Evolutionary conservation across 2,797 vertebrate species (phyloP).

Genomic region (Girardinus metallicus): DNA sequence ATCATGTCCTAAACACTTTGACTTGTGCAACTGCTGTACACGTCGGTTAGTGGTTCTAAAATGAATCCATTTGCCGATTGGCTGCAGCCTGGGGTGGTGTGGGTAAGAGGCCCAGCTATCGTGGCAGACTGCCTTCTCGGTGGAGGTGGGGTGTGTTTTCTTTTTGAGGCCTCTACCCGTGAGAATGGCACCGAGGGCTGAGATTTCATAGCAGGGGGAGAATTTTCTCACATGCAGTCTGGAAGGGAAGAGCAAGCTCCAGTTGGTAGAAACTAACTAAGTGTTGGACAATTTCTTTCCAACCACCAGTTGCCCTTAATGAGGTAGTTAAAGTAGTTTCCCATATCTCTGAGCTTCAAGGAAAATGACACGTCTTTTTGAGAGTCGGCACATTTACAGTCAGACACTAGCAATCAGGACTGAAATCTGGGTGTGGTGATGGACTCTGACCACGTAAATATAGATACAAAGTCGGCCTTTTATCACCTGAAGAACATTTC

Average conservation of each 20-base stretch:
- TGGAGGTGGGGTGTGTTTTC: slow-evolving; percentile 35
- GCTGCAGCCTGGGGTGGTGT: slow-evolving; percentile 68
- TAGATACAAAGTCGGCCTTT: no score
- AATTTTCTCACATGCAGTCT: slow-evolving; percentile 67
- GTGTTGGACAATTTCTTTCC: background rate
- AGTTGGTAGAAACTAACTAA: background rate
- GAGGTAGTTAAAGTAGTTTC: background rate
- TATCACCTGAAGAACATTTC: no score
- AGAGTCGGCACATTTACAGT: no score
- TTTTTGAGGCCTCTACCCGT: slow-evolving; percentile 60
- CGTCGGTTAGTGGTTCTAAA: slow-evolving; percentile 79
- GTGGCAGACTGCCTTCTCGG: slow-evolving; percentile 50
- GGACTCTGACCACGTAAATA: no score
- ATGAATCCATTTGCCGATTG: slow-evolving; percentile 77
- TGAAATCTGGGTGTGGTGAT: no score
- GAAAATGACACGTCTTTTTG: background rate
- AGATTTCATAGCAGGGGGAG: slow-evolving; percentile 27
- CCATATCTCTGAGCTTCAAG: background rate
- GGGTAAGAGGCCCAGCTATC: slow-evolving; percentile 58
- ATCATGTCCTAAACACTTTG: slow-evolving; percentile 53
- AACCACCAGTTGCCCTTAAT: background rate
- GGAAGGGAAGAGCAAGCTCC: slow-evolving; percentile 1
- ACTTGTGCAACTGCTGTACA: slow-evolving; percentile 62
- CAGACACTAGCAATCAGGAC: no score
- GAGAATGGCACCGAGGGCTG: slow-evolving; percentile 51